These are phyloP conservation scores for Antechinus flavipes DNA, from an alignment of 2,113 vertebrate genomes.

Conservation along the genomic window DNA sequence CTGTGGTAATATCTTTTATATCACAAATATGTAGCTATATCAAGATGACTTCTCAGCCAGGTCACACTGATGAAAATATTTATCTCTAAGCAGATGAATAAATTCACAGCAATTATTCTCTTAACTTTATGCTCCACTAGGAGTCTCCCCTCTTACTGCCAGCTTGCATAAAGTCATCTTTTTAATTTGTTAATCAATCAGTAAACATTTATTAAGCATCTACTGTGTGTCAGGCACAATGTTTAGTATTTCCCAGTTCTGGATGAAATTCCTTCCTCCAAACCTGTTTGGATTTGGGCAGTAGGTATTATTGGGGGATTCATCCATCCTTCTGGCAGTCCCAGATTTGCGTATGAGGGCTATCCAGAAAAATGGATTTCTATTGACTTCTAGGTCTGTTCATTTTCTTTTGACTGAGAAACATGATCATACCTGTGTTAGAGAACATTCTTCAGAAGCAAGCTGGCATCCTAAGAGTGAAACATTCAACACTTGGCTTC, in stretches of 20 bases:
- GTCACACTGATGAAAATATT: slow-evolving; percentile 96
- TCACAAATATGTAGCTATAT: slow-evolving; percentile 20
- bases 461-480: background rate
- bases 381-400: background rate
- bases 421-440: background rate
- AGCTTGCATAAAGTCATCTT: slow-evolving; percentile 94
- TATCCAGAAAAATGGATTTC: background rate
- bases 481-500: background rate
- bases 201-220: slow-evolving; percentile 11
- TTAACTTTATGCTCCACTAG: slow-evolving; percentile 93
- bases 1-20: background rate
- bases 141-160: slow-evolving; percentile 92
- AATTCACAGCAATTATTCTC: slow-evolving; percentile 92
- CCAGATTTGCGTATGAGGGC: too few species aligned
- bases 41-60: slow-evolving; percentile 91
- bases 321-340: background rate
- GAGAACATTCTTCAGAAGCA: background rate
- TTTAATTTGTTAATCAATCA: slow-evolving; percentile 84
- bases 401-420: background rate
- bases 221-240: background rate
- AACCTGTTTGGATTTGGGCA: background rate
- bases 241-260: background rate
- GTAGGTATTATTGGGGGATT: background rate
- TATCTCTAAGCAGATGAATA: slow-evolving; percentile 97
- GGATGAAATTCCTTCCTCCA: background rate